Conservation (phyloP, 2,113 vertebrate genomes). For the Gambusia affinis region DNA sequence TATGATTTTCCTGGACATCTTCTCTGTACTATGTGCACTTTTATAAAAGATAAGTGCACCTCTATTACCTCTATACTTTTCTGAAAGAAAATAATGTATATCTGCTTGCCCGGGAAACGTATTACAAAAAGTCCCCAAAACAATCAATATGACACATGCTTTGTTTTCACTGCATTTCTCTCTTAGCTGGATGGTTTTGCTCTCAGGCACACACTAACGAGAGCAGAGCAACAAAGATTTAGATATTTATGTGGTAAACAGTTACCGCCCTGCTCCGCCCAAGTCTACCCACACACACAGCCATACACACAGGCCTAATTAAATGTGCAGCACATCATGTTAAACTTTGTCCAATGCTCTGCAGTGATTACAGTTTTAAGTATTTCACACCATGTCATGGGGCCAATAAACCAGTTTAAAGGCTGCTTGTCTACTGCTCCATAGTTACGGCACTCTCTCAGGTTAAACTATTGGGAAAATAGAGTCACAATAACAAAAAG, state of each 20-base stretch:
- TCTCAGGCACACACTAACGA: background rate
- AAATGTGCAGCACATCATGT: constrained; percentile 19
- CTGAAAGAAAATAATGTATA: background rate
- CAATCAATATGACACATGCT: background rate
- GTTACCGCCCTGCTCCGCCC: background rate
- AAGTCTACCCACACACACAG: background rate
- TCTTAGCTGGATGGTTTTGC: constrained; percentile 1
- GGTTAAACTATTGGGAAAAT: too few relatives aligned
- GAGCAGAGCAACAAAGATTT: background rate
- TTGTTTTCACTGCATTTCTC: background rate
- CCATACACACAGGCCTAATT: constrained; percentile 7
- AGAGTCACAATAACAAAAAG: too few relatives aligned
- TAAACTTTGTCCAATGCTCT: constrained; percentile 20
- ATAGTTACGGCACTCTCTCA: constrained; percentile 22
- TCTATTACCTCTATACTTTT: background rate
- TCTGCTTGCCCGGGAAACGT: background rate
- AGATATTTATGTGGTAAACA: constrained; percentile 9
- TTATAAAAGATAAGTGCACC: background rate
- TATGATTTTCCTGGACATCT: background rate
- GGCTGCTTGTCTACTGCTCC: constrained; percentile 35
- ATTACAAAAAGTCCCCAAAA: background rate
- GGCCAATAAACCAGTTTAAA: constrained; percentile 54
- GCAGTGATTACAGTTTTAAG: constrained; percentile 28
- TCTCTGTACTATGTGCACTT: background rate
- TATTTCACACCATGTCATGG: constrained; percentile 8